Base-by-base conservation (phyloP, 2,797 vertebrate genomes). In the Sebastes umbrosus region DNA sequence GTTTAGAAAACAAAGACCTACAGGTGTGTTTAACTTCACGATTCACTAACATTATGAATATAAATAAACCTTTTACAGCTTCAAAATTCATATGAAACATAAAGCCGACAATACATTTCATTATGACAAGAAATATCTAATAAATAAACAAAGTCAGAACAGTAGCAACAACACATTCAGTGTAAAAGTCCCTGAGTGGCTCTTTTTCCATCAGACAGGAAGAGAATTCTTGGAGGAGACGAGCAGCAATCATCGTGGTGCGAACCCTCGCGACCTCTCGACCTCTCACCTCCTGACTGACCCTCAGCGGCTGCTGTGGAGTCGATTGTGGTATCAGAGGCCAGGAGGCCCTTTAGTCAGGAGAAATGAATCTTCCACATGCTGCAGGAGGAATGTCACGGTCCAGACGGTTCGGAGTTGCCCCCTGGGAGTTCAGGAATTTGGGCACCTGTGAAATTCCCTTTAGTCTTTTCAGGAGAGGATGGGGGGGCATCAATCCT, bases 301-400 rank as follows among this genome's bases (percentile, higher is more conserved):
- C 84, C 84, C 50, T 24, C 9, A 3, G 63, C 59, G 34, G 58
- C 80, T 74, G 46, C 67, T 78, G 77, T 81, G 79, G 59, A 79
- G 74, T 27, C 52, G 50, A 78, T 9, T 57, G 80, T 29, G 73
- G 60, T 52, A 25, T 92, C 82, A 70, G 31, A 71, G 39, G 20
- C 31, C 54, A 34, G 76, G 22, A 85, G 84, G 54, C 16, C 29
- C 60, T 78, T 80, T 36, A 75, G 81, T 84, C 70, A 39, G 50
- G 84, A 87, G 60, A 84, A 82, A 93, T 91, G 65, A 90, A 88
- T 93, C 86, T 72, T 85, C 86, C 86, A 87, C 88, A 88, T 81
- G 84, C 84, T 80, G 83, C 75, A 24, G 73, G 55, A 90, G 82
- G 90, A 93, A 92, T 88, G 90, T 86, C 74, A 50, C 1, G 66